Evolutionary conservation across 1,140 invertebrate species (phyloP).

Genomic region (Drosophila melanogaster): DNA sequence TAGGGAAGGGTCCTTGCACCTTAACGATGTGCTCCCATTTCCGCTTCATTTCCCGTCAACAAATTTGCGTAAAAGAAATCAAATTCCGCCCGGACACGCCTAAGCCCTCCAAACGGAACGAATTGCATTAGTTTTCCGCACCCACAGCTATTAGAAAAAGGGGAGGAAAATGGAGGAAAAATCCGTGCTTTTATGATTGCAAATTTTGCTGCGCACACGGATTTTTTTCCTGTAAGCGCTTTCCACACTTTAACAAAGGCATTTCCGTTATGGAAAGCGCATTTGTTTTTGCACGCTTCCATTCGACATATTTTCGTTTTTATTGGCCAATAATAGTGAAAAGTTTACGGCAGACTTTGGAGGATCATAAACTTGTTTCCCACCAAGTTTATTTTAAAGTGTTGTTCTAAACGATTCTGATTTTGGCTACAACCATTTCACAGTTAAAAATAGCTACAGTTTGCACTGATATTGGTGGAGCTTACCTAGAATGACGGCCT

Average conservation of each 20-base stretch:
- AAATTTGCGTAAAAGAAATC: conserved; percentile 55
- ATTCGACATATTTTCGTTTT: conserved; percentile 45
- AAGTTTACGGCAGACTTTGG: conserved; percentile 52
- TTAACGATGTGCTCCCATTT: conserved; percentile 67
- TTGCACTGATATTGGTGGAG: neutral
- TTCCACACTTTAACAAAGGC: conserved; percentile 17
- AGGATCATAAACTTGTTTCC: conserved; percentile 23
- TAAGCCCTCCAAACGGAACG: conserved; percentile 16
- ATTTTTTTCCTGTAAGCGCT: conserved; percentile 24
- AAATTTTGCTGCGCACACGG: conserved; percentile 14
- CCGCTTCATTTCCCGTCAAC: conserved; percentile 69
- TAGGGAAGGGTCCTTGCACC: conserved; percentile 41
- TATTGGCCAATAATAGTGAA: conserved; percentile 56
- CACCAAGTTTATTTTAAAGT: conserved; percentile 1
- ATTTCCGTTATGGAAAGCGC: conserved; percentile 43
- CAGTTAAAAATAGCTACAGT: neutral
- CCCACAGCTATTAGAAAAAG: conserved; percentile 39
- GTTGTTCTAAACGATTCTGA: conserved; percentile 24
- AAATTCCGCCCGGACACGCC: conserved; percentile 32
- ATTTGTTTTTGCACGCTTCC: conserved; percentile 27
- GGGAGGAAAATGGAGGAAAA: conserved; percentile 14
- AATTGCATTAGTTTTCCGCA: conserved; percentile 73
- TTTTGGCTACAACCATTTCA: conserved; percentile 7
- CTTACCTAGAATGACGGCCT: neutral
- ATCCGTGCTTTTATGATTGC: conserved; percentile 45